Evolutionary conservation across 2,113 vertebrate species (phyloP), one percentile per base, ranked within the genome.

Genomic region (Archocentrus centrarchus): DNA sequence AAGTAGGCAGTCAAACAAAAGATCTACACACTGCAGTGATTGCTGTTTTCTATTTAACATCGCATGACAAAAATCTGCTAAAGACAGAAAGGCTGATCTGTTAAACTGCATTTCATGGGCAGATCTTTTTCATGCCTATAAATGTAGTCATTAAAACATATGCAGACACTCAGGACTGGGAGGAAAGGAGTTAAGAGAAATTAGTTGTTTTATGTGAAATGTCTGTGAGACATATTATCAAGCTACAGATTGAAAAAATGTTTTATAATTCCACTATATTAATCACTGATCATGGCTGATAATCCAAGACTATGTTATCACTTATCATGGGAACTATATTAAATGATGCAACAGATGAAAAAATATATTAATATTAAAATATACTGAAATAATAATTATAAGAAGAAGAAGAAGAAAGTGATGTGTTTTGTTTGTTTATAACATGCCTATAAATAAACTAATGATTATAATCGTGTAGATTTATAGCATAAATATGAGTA

Each of bases 111-210:
- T 13, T 73, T 73, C 53, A 27, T 73, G 47, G 2, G 47, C 18
- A 20, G 27, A 55, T 73, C 17, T 73, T 53, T 73, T 4, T 32
- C 27, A 8, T n/a, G 53, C 17, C 6, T 32, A 7, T 53, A 32
- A 53, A 73, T 73, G 7, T 53, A 32, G 50, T 47, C 17, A 73
- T 53, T 53, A n/a, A 85, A 44, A 44, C 73, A 10, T 57, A 15
- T 9, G 20, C 37, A 83, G 47, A 77, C 55, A 24, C 13, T 47
- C 11, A 22, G 3, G 41, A 75, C 57, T 61, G 53, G 55, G 57
- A 30, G 58, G 78, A 75, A 75, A 32, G 57, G 41, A 57, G 30
- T 44, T 57, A 32, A 61, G 77, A 60, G 66, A 8, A 86, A 81
- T 35, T 10, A 22, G 20, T 15, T 59, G 30, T 59, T 86, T 82